These are phyloP conservation scores for Chloropsis hardwickii DNA, from an alignment of 2,113 vertebrate species.

Conservation along the genomic window DNA sequence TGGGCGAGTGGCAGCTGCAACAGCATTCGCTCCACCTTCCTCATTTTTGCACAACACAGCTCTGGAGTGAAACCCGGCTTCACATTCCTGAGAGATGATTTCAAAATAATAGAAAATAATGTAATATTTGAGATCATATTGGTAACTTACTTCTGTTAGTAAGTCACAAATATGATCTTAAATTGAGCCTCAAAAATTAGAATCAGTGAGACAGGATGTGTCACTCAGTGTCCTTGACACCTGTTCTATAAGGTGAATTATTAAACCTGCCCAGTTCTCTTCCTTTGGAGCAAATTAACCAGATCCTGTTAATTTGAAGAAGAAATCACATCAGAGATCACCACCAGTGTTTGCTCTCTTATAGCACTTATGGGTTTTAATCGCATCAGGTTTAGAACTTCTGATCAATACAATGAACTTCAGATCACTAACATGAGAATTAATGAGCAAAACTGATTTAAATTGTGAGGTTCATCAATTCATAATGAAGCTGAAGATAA, in stretches of 20 bases:
- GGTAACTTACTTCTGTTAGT: background rate
- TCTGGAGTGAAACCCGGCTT: background rate
- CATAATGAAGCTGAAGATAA: background rate
- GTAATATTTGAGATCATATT: background rate
- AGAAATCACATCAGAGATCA: background rate
- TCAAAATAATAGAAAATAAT: background rate
- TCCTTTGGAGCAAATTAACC: background rate
- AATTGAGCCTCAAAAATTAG: background rate
- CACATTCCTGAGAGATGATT: rapidly evolving
- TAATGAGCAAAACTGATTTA: conserved; percentile 11
- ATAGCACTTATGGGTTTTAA: background rate
- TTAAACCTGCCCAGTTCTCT: background rate
- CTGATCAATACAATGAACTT: background rate
- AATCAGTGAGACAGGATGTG: background rate
- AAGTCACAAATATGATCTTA: background rate
- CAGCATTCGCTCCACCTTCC: background rate
- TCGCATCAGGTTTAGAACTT: background rate
- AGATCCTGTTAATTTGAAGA: background rate
- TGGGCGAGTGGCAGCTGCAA: background rate
- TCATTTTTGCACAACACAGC: background rate
- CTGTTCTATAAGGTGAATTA: background rate
- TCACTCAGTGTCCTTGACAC: background rate
- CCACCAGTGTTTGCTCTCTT: background rate
- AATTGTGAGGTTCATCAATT: background rate
- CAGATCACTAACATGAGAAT: background rate